Evolutionary conservation across 2,888 invertebrate species (phyloP).

Genomic region (Spodoptera littoralis): DNA sequence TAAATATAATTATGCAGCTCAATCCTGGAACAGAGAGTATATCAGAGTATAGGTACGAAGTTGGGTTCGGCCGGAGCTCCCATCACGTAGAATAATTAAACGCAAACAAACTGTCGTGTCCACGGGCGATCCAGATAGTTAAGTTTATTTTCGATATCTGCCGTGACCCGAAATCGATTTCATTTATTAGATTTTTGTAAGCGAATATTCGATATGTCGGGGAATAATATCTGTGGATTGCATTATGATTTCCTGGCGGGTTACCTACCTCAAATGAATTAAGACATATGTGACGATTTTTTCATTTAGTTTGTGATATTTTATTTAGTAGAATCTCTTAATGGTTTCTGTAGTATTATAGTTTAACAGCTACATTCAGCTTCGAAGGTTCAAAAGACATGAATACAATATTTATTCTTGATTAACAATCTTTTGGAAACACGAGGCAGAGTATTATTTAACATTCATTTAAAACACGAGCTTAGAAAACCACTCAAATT

Average conservation of each 20-base stretch:
- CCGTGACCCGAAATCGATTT: conserved; percentile 62
- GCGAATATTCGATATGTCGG: conserved; percentile 17
- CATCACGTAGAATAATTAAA: conserved; percentile 83
- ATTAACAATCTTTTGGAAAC: too few relatives aligned
- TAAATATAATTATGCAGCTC: conserved; percentile 58
- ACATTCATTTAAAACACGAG: too few relatives aligned
- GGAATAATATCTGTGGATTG: conserved; percentile 8
- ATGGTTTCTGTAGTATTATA: too few relatives aligned
- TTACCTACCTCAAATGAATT: neutral
- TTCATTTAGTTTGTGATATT: too few relatives aligned
- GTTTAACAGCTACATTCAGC: too few relatives aligned
- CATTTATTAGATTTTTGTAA: conserved; percentile 52
- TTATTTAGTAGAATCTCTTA: too few relatives aligned
- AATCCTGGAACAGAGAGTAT: conserved; percentile 45
- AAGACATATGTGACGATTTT: neutral
- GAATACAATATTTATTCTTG: too few relatives aligned
- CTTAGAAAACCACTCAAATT: too few relatives aligned
- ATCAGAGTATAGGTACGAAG: conserved; percentile 57
- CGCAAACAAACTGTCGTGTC: conserved; percentile 79
- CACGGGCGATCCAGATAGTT: conserved; percentile 70
- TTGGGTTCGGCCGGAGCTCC: conserved; percentile 64
- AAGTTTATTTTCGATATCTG: conserved; percentile 76
- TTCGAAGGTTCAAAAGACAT: too few relatives aligned
- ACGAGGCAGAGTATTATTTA: too few relatives aligned
- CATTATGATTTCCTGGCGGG: conserved; percentile 1